phyloP scores from a whole-genome alignment of 1,140 invertebrate genomes.

The Macrosteles quadrilineatus region DNA sequence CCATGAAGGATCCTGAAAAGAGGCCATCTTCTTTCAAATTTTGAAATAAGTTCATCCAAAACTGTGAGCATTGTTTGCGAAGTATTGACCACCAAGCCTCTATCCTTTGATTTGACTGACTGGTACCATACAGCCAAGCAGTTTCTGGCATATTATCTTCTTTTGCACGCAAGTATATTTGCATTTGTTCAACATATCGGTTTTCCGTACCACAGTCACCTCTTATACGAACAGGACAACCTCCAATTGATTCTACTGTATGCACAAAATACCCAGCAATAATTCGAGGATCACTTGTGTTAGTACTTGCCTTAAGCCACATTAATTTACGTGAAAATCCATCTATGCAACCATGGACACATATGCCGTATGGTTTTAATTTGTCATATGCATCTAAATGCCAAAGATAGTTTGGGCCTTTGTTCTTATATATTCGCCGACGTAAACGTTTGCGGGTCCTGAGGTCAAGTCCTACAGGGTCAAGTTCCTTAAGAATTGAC shows the following conservation, averaged over 20 bases:
- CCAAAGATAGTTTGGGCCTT: no score
- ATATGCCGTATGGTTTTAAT: slow-evolving; percentile 45
- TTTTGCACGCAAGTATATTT: not conserved
- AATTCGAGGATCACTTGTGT: slow-evolving; percentile 44
- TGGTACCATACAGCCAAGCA: not conserved
- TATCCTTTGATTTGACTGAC: not conserved
- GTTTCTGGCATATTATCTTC: not conserved
- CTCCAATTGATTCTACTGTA: slow-evolving; percentile 31
- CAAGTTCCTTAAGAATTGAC: no score
- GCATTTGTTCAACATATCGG: not conserved
- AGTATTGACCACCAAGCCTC: slow-evolving; percentile 20
- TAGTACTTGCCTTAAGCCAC: slow-evolving; percentile 41
- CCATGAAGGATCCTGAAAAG: not conserved
- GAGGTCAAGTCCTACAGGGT: no score
- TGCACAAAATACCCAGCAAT: slow-evolving; percentile 34
- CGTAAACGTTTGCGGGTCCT: no score
- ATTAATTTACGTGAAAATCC: slow-evolving; percentile 44
- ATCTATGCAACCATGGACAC: slow-evolving; percentile 45
- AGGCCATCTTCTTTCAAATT: not conserved
- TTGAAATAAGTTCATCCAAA: slow-evolving; percentile 11
- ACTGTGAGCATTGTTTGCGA: not conserved
- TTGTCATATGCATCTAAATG: slow-evolving; percentile 48
- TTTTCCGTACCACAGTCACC: slow-evolving; percentile 32
- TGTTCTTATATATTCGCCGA: no score
- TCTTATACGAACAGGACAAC: slow-evolving; percentile 38